Base-by-base conservation (phyloP, 2,888 invertebrate genomes). In the Caenorhabditis wallacei region DNA sequence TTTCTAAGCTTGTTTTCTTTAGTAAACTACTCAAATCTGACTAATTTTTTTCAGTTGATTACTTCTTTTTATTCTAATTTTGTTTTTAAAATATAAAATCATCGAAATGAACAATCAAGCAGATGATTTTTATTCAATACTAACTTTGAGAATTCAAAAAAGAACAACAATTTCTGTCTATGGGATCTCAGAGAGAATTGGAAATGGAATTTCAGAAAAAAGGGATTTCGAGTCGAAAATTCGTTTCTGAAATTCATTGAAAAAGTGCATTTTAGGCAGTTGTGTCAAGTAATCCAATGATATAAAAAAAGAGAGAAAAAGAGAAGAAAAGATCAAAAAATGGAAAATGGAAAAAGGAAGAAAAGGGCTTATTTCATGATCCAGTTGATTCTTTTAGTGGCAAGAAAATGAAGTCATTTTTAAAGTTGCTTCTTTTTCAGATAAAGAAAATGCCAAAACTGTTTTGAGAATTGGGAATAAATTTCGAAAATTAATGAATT, bases 231-330 rank as follows among this genome's bases (percentile, higher is more conserved):
- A 30, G n/a, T n/a, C 16, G 40, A 51, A 64, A 51, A 18, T 35
- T 10, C 4, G 35, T 56, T 18, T 30, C 13, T 54, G 40, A 54
- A 68, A 53, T n/a, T 53, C 68, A 54, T 68, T 40, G 8, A 40
- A 51, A 68, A n/a, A 68, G 68, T 54, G 54, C 56, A 59, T 61
- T 61, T 26, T 16, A 20, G n/a, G 22, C 43, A 24, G 54, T 16
- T 3, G 24, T 35, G 56, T 10, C 24, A 30, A 30, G 16, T 64
- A 64, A 64, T 64, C 48, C 64, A 51, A 64, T 64, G 35, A 64
- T 16, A 30, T 48, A 8, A 48, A 63, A 48, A 24, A 64, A 48
- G 20, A n/a, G 46, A 63, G 26, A 18, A 46, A 43, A 24, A 22
- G 40, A 13, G 43, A 43, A 59, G 22, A 59, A 22, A 1, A 22